phyloP scores from a whole-genome alignment of 2,113 vertebrate genomes.

The Oreotrochilus melanogaster region DNA sequence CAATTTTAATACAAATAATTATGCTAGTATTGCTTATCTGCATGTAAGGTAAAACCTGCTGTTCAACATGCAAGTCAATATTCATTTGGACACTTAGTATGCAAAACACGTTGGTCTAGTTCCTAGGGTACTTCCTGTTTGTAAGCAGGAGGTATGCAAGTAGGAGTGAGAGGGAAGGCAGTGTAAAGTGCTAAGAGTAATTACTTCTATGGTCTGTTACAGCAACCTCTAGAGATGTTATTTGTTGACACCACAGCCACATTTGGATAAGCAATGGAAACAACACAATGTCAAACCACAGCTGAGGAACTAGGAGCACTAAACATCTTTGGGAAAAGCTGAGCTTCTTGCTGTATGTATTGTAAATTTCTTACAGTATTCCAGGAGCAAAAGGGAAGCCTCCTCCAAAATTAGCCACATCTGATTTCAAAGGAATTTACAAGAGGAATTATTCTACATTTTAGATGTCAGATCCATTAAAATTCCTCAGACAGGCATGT shows the following conservation, averaged over 20 bases:
- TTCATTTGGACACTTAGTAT: not conserved
- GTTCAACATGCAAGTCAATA: not conserved
- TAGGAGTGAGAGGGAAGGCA: not conserved
- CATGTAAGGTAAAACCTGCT: not conserved
- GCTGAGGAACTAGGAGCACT: not conserved
- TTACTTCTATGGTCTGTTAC: not conserved
- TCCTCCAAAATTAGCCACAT: not conserved
- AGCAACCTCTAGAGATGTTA: not conserved
- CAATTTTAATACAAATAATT: not conserved
- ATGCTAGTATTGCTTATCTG: not conserved
- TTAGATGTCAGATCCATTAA: not conserved
- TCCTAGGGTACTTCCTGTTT: not conserved
- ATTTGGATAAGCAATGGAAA: not conserved
- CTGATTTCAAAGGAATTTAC: not conserved
- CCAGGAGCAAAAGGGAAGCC: not conserved
- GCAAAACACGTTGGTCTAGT: not conserved
- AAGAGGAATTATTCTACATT: not conserved
- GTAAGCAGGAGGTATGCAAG: not conserved
- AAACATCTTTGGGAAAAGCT: rapidly evolving
- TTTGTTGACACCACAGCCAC: not conserved
- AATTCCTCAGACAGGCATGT: not conserved
- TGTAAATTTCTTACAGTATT: not conserved
- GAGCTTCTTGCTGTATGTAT: not conserved
- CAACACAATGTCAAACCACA: not conserved
- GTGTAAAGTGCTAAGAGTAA: not conserved